Percentiles rank a stretch among this genome's conserved stretches.
These are phyloP conservation scores for Notodonta dromedarius DNA, from an alignment of 2,888 invertebrate genomes.

Conservation along the genomic window DNA sequence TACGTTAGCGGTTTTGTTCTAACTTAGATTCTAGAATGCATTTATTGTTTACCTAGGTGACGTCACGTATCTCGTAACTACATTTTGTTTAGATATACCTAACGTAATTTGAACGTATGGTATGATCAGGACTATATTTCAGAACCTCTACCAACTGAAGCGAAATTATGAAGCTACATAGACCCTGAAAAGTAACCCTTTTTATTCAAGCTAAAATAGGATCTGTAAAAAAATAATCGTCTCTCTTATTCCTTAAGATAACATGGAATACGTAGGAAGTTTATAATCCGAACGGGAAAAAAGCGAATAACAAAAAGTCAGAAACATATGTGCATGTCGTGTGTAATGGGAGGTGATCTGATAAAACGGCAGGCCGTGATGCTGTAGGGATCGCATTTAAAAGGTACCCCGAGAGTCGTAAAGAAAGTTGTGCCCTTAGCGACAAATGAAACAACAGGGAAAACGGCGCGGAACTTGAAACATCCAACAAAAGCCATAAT, in stretches of 20 bases:
- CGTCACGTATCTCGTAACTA: no score
- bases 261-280: constrained; percentile 10
- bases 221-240: neutral
- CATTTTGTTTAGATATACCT: no score
- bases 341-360: constrained; percentile 47
- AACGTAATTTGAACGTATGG: no score
- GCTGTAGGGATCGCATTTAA: constrained; percentile 45
- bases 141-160: no score
- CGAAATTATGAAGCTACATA: no score
- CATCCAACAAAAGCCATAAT: constrained; percentile 33
- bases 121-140: no score
- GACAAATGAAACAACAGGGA: constrained; percentile 44
- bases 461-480: constrained; percentile 34
- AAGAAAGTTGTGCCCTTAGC: constrained; percentile 46
- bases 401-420: constrained; percentile 47
- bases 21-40: neutral
- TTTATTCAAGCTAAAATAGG: neutral
- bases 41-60: no score
- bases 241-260: neutral
- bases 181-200: neutral
- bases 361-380: constrained; percentile 45
- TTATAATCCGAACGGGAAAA: constrained; percentile 33
- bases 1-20: neutral
- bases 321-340: constrained; percentile 41
- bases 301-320: constrained; percentile 31